phyloP scores from a whole-genome alignment of 2,797 vertebrate genomes.

The Sebastes itinus region DNA sequence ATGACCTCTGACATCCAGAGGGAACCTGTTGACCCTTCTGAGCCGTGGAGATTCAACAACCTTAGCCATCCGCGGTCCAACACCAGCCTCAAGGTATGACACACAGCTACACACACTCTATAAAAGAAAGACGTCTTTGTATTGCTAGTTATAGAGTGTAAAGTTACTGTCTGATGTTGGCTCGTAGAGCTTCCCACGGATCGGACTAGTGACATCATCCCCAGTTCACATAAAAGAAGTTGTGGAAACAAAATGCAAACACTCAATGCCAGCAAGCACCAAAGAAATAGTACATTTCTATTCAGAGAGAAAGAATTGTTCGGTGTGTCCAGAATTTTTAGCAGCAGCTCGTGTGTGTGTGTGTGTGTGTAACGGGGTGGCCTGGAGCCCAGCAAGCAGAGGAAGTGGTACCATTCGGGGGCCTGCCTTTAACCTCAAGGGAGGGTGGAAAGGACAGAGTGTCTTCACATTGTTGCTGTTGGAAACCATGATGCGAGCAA shows the following conservation, averaged over 20 bases:
- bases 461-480: constrained; percentile 69
- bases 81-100: constrained; percentile 91
- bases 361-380: constrained; percentile 33
- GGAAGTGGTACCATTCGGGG: constrained; percentile 71
- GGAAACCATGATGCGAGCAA: constrained; percentile 51
- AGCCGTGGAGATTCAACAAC: constrained; percentile 92
- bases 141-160: not conserved
- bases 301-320: constrained; percentile 57
- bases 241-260: constrained; percentile 33
- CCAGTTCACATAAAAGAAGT: constrained; percentile 19
- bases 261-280: constrained; percentile 30
- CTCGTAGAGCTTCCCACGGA: constrained; percentile 53
- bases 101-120: not conserved
- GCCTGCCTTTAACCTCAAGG: constrained; percentile 60
- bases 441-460: constrained; percentile 62
- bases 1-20: constrained; percentile 87
- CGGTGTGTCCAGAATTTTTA: constrained; percentile 74
- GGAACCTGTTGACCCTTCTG: constrained; percentile 86
- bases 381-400: constrained; percentile 57
- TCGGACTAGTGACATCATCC: constrained; percentile 60
- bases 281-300: constrained; percentile 50
- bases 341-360: constrained; percentile 28
- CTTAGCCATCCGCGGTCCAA: constrained; percentile 91
- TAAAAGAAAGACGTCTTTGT: not conserved
- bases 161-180: constrained; percentile 20